phyloP scores from a whole-genome alignment of 2,797 vertebrate genomes.

The Euphonia xanthogaster region DNA sequence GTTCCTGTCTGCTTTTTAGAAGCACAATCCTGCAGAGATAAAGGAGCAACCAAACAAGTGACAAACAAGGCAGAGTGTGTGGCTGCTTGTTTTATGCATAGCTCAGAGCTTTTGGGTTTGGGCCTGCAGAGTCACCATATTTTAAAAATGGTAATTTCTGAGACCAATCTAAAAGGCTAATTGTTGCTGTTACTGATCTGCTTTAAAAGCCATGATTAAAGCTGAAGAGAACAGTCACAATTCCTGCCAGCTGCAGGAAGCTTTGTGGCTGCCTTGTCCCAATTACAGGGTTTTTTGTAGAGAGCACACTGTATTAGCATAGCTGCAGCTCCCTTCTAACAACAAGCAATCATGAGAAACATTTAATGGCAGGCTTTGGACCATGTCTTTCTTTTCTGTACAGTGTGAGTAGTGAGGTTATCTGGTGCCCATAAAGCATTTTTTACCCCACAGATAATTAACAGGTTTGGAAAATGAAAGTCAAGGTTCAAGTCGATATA shows the following conservation, averaged over 20 bases:
- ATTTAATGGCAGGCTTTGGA: conserved; percentile 24
- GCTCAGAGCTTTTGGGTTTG: conserved; percentile 18
- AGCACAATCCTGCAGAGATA: neutral
- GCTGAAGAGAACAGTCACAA: conserved; percentile 13
- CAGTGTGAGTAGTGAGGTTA: neutral
- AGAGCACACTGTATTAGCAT: conserved; percentile 23
- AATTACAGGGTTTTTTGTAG: conserved; percentile 59
- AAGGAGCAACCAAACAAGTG: neutral
- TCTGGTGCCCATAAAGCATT: neutral
- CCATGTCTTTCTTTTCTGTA: neutral
- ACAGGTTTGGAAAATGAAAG: neutral
- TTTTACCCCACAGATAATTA: neutral
- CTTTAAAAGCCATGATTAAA: conserved; percentile 60
- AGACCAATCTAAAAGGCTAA: conserved; percentile 55
- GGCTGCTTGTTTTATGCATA: conserved; percentile 24
- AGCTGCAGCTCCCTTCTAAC: conserved; percentile 37
- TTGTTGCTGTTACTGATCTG: conserved; percentile 58
- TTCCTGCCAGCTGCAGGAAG: conserved; percentile 55
- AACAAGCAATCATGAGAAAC: conserved; percentile 17
- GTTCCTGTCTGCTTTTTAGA: conserved; percentile 1
- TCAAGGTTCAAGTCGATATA: neutral
- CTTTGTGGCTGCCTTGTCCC: conserved; percentile 49
- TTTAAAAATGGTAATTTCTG: conserved; percentile 53
- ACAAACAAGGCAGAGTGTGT: neutral
- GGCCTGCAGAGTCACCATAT: conserved; percentile 41